These are phyloP conservation scores for Pachyseris speciosa DNA, from an alignment of 64 coral and sea anemone species.

Conservation along the genomic window DNA sequence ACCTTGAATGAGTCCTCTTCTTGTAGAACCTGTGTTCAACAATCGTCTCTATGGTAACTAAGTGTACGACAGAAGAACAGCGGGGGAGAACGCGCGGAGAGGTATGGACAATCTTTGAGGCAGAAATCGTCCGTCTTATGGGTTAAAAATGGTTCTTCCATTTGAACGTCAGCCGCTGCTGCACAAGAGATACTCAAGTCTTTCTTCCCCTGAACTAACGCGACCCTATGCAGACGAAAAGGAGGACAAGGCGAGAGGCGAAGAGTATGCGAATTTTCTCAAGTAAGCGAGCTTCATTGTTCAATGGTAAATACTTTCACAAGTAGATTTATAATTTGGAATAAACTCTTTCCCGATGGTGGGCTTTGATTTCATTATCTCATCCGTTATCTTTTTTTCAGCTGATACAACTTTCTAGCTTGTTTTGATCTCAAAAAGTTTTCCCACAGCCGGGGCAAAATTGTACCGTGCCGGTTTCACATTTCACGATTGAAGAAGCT, in stretches of 20 bases:
- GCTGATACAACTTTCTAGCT: too few species aligned
- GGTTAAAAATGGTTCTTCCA: slow-evolving; percentile 91
- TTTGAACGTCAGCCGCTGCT: slow-evolving; percentile 93
- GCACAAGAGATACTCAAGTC: slow-evolving; percentile 84
- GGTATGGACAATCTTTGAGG: too few species aligned
- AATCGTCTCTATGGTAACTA: too few species aligned
- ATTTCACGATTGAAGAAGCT: too few species aligned
- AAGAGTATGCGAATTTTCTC: slow-evolving; percentile 95
- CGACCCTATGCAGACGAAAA: not conserved
- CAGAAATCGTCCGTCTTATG: not conserved
- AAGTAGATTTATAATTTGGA: not conserved
- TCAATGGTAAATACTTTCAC: not conserved
- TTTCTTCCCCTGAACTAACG: slow-evolving; percentile 50
- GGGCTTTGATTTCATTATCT: not conserved
- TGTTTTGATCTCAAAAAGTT: too few species aligned
- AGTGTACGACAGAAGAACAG: too few species aligned
- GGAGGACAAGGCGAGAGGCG: slow-evolving; percentile 35
- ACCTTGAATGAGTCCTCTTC: too few species aligned
- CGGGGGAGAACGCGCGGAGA: too few species aligned
- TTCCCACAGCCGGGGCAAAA: not conserved
- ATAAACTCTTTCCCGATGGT: not conserved
- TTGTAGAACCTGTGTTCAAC: too few species aligned
- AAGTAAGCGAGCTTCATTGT: slow-evolving; percentile 42
- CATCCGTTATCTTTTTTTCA: too few species aligned
- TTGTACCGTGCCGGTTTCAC: not conserved